Base-by-base conservation (phyloP, 2,888 invertebrate genomes). In the Brenthis ino region DNA sequence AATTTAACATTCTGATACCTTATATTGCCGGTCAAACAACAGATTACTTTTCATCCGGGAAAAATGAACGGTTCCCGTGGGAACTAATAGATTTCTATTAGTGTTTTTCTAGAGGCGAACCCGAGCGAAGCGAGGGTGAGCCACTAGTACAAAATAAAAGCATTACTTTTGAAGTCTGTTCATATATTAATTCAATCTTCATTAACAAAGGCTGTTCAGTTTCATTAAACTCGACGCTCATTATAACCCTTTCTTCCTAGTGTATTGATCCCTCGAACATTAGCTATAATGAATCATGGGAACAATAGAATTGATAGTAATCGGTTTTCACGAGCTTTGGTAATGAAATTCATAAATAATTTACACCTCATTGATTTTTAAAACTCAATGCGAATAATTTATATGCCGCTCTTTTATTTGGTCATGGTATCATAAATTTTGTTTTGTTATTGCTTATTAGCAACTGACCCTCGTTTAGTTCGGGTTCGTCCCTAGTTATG, bases 291-390 rank as follows among this genome's bases (percentile, higher is more conserved):
- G 58, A 66, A 73, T 57, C 33, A 5, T 28, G 3, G 56, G 58
- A 69, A 57, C 67, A 72, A 70, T 72, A 70, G 72, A 71, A 68
- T 64, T 64, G 54, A 55, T 55, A 24, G 51, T 64, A 56, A 67
- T 70, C 64, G 68, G 64, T 74, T 67, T 71, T 54, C 60, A 50
- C 56, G 53, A 65, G 48, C 70, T 65, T 70, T 72, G 72, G 68
- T 70, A 69, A 65, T 63, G 68, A 63, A 64, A 68, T 61, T 64
- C 71, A 66, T 69, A 69, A 71, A 70, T 70, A 67, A 70, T 71
- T 53, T 53, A 65, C 73, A 63, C 58, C 48, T 65, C 71, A 73
- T 67, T 71, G 67, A 58, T 65, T 71, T 67, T 71, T 65, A 65
- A 67, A 69, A 68, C 61, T 50, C 66, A 51, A 64, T 14, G 47